Evolutionary conservation across 1,140 invertebrate species (phyloP).

Genomic region (Venturia canescens): DNA sequence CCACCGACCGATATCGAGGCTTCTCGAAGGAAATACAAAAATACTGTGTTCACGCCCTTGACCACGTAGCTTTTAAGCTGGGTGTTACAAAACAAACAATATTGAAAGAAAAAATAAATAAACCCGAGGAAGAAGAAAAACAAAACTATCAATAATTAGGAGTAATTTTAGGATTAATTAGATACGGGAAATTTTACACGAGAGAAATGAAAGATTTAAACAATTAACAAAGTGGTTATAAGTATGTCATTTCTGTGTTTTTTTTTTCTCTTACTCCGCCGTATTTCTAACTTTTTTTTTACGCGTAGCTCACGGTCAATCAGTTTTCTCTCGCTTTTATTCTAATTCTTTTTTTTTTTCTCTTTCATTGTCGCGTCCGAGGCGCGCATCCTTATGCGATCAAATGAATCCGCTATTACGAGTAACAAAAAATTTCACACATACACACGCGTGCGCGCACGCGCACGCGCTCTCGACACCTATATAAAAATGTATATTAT

Average conservation of each 20-base stretch:
- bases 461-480: too few relatives aligned
- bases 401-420: too few relatives aligned
- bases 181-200: conserved; percentile 33
- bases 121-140: conserved; percentile 1
- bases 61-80: conserved; percentile 39
- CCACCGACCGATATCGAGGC: conserved; percentile 27
- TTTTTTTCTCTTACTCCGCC: conserved; percentile 20
- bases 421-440: too few relatives aligned
- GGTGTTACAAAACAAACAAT: not conserved
- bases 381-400: too few relatives aligned
- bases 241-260: conserved; percentile 28
- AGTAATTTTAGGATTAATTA: conserved; percentile 7
- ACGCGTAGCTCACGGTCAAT: not conserved
- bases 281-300: conserved; percentile 36
- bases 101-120: conserved; percentile 40
- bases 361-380: too few relatives aligned
- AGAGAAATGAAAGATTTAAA: conserved; percentile 40
- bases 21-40: conserved; percentile 50
- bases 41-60: conserved; percentile 48
- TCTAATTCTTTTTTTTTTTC: too few relatives aligned
- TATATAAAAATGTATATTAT: too few relatives aligned
- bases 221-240: conserved; percentile 28
- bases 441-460: too few relatives aligned
- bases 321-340: too few relatives aligned
- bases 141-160: conserved; percentile 21